Evolutionary conservation across 2,113 vertebrate species (phyloP), one percentile per base, ranked within the genome.

Genomic region (Orcinus orca): DNA sequence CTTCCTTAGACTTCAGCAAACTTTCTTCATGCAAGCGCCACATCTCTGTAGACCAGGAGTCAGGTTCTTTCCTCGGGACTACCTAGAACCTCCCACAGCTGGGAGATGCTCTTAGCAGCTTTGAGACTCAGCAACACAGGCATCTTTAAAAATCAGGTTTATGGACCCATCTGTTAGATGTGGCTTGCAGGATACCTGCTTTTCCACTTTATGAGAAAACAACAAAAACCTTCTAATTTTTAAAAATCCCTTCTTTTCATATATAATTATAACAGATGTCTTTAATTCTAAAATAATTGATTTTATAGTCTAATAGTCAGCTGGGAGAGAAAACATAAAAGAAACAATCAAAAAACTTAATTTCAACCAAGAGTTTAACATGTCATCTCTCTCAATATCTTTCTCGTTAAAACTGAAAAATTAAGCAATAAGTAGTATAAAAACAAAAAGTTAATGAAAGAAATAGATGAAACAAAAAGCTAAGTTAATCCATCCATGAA

Each of bases 381-480:
- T 36, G 8, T 31, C 5, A 33, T 53, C 2, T 55, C 9, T 81
- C 17, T 41, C 21, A 58, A 9, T 38, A 55, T 13, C 55, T 18
- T 25, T 31, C 17, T 67, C 58, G 21, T 96, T 44, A 83, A 44
- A 91, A 73, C 11, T 92, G 13, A 95, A 86, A 93, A 91, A 18
- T 47, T 71, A 62, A 68, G 31, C 58, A 76, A 2, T 38, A 67
- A 31, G 14, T 62, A 60, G 44, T 53, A 6, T 44, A 81, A 90
- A 98, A 62, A 89, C 21, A 92, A 90, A 95, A 87, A 71, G 13
- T 26, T 90, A 81, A 96, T 88, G 47, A 81, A 87, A 87, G n/a
- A 86, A 93, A 92, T 38, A 87, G 13, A 87, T 53, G 33, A 90
- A 89, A 94, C 36, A 79, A 74, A 97, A 83, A 74, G 5, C 62